Evolutionary conservation across 2,113 vertebrate species (phyloP).

Genomic region (Zosterops borbonicus): DNA sequence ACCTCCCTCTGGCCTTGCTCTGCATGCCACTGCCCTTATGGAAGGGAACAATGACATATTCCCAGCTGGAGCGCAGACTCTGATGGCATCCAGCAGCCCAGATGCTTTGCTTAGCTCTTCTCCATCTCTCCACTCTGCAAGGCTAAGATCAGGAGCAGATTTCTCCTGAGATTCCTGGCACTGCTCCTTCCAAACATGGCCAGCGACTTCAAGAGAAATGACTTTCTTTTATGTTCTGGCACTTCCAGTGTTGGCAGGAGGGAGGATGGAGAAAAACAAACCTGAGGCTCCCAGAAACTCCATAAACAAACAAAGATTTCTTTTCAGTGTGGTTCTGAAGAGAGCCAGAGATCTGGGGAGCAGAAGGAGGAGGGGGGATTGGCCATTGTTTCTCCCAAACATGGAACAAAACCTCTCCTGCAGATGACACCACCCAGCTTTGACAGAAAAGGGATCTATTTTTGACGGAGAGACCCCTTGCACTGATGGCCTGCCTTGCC

Average conservation of each 20-base stretch:
- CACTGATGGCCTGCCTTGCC: not conserved
- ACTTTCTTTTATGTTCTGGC: conserved; percentile 31
- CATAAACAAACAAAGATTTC: conserved; percentile 37
- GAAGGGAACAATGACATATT: not conserved
- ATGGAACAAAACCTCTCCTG: not conserved
- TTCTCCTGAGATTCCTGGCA: conserved; percentile 9
- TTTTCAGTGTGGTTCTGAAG: not conserved
- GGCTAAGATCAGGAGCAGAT: conserved; percentile 33
- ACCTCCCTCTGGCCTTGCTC: not conserved
- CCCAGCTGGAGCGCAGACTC: not conserved
- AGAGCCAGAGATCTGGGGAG: not conserved
- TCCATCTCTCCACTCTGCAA: not conserved
- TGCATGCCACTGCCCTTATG: not conserved
- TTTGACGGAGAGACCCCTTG: not conserved
- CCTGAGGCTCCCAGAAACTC: conserved; percentile 34
- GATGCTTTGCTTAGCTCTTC: not conserved
- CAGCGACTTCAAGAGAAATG: not conserved
- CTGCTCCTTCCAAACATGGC: not conserved
- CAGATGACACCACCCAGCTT: not conserved
- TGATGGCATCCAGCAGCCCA: not conserved
- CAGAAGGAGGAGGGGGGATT: not conserved
- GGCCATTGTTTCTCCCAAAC: not conserved
- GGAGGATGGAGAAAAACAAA: not conserved
- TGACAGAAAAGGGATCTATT: not conserved
- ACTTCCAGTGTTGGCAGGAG: not conserved